Evolutionary conservation across 2,888 invertebrate genomes (phyloP).

Genomic region (Parasteatoda lunata): DNA sequence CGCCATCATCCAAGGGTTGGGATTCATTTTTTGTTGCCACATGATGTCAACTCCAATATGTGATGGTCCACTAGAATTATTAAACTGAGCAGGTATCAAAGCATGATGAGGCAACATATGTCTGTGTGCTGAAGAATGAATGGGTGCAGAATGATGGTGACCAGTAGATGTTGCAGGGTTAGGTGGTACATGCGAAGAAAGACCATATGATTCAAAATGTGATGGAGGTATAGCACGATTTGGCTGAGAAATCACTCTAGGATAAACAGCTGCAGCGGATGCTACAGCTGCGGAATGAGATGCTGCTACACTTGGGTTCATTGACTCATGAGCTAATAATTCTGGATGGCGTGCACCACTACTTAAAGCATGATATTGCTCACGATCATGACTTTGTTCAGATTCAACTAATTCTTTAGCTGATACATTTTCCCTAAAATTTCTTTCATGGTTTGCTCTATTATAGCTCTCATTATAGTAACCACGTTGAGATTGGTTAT

Average conservation of each 20-base stretch:
- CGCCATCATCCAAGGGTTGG: slow-evolving; percentile 51
- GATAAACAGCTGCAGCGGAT: slow-evolving; percentile 52
- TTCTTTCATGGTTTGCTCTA: slow-evolving; percentile 24
- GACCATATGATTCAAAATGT: slow-evolving; percentile 61
- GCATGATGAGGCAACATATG: slow-evolving; percentile 57
- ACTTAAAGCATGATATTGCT: slow-evolving; percentile 36
- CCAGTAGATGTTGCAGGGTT: slow-evolving; percentile 24
- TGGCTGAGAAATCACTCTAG: slow-evolving; percentile 35
- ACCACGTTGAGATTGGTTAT: slow-evolving; percentile 24
- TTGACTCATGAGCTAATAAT: slow-evolving; percentile 39
- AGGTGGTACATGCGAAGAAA: slow-evolving; percentile 31
- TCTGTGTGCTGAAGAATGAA: slow-evolving; percentile 60
- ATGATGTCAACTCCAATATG: slow-evolving; percentile 52
- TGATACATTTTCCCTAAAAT: slow-evolving; percentile 4
- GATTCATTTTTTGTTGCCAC: slow-evolving; percentile 61
- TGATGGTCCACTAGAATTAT: slow-evolving; percentile 15
- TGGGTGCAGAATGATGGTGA: slow-evolving; percentile 39
- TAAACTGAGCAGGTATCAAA: slow-evolving; percentile 52
- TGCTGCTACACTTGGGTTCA: slow-evolving; percentile 46
- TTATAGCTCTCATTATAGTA: slow-evolving; percentile 37
- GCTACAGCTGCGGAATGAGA: slow-evolving; percentile 55
- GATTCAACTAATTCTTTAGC: slow-evolving; percentile 40
- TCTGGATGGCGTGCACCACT: slow-evolving; percentile 37
- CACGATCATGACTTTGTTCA: slow-evolving; percentile 40
- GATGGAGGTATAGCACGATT: slow-evolving; percentile 32